Conservation (phyloP, 2,113 vertebrate genomes). For the Fregata magnificens region DNA sequence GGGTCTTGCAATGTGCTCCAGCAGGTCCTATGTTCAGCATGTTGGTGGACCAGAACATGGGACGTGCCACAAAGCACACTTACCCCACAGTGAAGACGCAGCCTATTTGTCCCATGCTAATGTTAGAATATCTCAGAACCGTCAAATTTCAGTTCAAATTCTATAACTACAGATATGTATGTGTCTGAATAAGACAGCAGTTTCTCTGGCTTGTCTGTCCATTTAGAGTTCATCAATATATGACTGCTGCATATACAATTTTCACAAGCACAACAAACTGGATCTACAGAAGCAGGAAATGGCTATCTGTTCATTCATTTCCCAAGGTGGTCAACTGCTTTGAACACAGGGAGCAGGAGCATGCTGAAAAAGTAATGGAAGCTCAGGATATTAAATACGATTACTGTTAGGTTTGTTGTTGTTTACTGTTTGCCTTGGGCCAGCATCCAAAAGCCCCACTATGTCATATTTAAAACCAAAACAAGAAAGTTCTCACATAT, state of each 20-base stretch:
- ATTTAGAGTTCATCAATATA: neutral
- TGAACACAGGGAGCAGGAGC: neutral
- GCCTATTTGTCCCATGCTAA: neutral
- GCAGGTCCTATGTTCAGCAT: neutral
- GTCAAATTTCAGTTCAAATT: neutral
- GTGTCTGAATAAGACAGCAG: neutral
- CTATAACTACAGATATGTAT: neutral
- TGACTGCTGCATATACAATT: neutral
- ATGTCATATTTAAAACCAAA: neutral
- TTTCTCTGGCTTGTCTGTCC: neutral
- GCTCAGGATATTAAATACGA: neutral
- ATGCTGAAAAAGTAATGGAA: neutral
- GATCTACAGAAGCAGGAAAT: neutral
- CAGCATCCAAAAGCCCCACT: neutral
- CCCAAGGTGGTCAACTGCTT: neutral
- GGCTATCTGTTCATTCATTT: neutral
- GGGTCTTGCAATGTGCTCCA: neutral
- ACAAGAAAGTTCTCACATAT: neutral
- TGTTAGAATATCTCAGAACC: neutral
- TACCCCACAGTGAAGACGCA: neutral
- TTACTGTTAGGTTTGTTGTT: neutral
- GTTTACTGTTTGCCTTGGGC: neutral
- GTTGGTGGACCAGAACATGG: neutral
- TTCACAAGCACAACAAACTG: neutral
- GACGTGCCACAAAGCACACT: neutral